Evolutionary conservation across 2,113 vertebrate genomes (phyloP).

Genomic region (Beaufortia kweichowensis): DNA sequence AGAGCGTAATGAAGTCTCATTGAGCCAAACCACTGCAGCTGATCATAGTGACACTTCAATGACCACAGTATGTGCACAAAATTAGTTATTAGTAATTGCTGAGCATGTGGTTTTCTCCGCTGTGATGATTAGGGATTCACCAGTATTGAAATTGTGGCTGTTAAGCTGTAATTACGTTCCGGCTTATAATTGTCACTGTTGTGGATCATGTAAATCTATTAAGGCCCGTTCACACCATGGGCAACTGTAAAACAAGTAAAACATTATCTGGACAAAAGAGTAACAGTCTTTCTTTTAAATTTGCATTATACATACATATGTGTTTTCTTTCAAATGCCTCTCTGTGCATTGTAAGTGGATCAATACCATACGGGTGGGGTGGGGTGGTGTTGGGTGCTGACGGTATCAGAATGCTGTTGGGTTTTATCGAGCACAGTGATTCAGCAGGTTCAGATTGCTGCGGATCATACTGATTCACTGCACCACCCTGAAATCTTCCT

Average conservation of each 20-base stretch:
- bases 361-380: constrained; percentile 42
- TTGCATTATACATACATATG: too few species aligned
- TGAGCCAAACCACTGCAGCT: constrained; percentile 27
- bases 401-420: constrained; percentile 45
- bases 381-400: constrained; percentile 51
- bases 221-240: too few species aligned
- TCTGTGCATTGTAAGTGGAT: constrained; percentile 30
- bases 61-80: constrained; percentile 8
- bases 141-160: neutral
- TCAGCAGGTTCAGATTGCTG: constrained; percentile 72
- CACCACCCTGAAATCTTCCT: neutral
- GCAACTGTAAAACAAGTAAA: too few species aligned
- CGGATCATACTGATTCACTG: constrained; percentile 53
- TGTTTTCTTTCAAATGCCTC: neutral
- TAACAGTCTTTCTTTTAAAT: too few species aligned
- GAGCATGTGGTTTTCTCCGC: constrained; percentile 1
- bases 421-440: constrained; percentile 75
- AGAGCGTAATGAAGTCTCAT: constrained; percentile 30
- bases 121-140: neutral
- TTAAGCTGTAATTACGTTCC: neutral
- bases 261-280: too few species aligned
- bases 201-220: too few species aligned
- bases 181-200: too few species aligned
- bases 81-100: constrained; percentile 34
- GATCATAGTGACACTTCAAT: constrained; percentile 8